Evolutionary conservation across 2,113 vertebrate genomes (phyloP).

Genomic region (Cyanoliseus patagonus): DNA sequence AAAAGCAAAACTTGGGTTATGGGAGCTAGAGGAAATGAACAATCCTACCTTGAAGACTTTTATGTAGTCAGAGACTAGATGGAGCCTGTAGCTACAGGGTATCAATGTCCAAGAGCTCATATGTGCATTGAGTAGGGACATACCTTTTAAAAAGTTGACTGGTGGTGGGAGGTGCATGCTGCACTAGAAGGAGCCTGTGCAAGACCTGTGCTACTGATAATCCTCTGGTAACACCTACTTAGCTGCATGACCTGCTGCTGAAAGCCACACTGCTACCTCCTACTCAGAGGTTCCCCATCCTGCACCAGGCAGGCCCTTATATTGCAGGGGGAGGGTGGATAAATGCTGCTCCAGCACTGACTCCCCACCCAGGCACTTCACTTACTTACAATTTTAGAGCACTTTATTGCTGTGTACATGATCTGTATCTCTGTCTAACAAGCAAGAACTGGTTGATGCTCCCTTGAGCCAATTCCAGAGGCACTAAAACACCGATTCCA

Average conservation of each 20-base stretch:
- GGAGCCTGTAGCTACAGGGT: background rate
- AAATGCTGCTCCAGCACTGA: background rate
- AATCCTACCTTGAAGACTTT: background rate
- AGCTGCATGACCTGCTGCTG: background rate
- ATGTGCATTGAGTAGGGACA: fast-evolving
- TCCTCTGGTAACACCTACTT: background rate
- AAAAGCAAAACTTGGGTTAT: background rate
- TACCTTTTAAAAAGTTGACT: background rate
- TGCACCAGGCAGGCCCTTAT: background rate
- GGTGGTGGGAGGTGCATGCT: background rate
- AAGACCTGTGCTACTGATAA: no score
- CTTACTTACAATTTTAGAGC: background rate
- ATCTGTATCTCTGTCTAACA: background rate
- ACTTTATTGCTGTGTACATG: background rate
- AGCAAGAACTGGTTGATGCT: background rate
- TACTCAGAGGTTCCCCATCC: background rate
- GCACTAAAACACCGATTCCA: slow-evolving; percentile 83
- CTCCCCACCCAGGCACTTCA: background rate
- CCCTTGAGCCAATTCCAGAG: background rate
- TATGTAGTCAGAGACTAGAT: background rate
- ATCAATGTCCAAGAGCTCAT: background rate
- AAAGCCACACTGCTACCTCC: background rate
- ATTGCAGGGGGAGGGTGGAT: background rate
- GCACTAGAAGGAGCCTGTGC: background rate
- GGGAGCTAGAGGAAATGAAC: background rate